phyloP scores from a whole-genome alignment of 1,140 invertebrate species.

The Drosophila oshimai region DNA sequence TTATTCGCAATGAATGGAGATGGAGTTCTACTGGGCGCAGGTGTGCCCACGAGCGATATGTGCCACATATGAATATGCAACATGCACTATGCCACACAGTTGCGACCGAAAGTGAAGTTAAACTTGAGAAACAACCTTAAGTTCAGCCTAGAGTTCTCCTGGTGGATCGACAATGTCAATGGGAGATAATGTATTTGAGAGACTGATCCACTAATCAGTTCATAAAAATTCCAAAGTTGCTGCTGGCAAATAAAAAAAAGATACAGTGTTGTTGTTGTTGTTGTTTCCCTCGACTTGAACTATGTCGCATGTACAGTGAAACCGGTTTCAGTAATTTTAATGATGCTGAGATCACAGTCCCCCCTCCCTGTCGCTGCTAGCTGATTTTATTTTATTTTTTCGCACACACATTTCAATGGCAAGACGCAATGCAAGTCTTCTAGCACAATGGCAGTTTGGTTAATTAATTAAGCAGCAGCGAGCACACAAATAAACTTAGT shows the following conservation, averaged over 20 bases:
- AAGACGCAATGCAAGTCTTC: conserved; percentile 46
- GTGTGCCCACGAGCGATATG: conserved; percentile 11
- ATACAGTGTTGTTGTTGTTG: conserved; percentile 29
- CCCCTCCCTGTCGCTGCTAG: neutral
- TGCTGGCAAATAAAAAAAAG: conserved; percentile 23
- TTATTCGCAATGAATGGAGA: conserved; percentile 32
- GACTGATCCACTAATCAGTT: conserved; percentile 15
- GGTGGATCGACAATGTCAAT: conserved; percentile 25
- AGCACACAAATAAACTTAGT: conserved; percentile 15
- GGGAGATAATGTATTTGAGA: conserved; percentile 1
- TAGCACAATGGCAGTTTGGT: conserved; percentile 48
- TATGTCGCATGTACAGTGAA: conserved; percentile 62
- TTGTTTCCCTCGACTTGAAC: conserved; percentile 35
- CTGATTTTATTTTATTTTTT: conserved; percentile 54
- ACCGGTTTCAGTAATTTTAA: conserved; percentile 64
- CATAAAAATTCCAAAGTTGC: conserved; percentile 48
- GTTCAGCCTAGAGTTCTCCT: neutral
- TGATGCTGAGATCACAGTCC: conserved; percentile 54
- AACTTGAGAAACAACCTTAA: neutral
- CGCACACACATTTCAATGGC: conserved; percentile 55
- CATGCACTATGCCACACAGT: conserved; percentile 14
- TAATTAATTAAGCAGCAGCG: conserved; percentile 51
- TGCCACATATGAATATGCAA: conserved; percentile 12
- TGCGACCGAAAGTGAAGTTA: conserved; percentile 58
- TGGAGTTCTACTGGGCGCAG: conserved; percentile 13